Evolutionary conservation across 2,113 vertebrate genomes (phyloP).

Genomic region (Phalacrocorax pelagicus): DNA sequence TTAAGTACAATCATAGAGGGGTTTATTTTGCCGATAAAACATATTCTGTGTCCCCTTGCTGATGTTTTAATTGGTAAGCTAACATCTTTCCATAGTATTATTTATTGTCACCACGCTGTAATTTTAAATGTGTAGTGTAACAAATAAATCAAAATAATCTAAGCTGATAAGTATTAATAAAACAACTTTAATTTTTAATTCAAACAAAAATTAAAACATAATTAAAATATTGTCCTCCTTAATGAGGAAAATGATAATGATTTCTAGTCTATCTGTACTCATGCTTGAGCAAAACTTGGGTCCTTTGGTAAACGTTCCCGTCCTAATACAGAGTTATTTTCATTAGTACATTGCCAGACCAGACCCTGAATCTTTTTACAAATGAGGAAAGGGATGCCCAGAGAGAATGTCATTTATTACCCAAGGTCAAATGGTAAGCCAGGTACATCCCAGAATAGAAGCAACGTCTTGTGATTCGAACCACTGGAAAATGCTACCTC

Average conservation of each 20-base stretch:
- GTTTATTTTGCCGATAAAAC: not conserved
- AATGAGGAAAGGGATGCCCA: not conserved
- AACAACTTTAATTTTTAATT: not conserved
- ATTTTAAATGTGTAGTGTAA: not conserved
- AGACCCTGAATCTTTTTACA: not conserved
- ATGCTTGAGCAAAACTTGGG: not conserved
- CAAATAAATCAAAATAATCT: not conserved
- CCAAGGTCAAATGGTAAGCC: conserved; percentile 48
- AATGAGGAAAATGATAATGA: not conserved
- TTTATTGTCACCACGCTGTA: not conserved
- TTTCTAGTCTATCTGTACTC: not conserved
- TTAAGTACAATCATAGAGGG: not conserved
- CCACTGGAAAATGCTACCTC: conserved; percentile 45
- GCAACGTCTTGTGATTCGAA: conserved; percentile 36
- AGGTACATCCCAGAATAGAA: conserved; percentile 60
- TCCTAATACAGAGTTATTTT: not conserved
- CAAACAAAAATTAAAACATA: not conserved
- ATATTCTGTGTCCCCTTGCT: not conserved
- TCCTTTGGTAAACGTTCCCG: not conserved
- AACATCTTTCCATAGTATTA: not conserved
- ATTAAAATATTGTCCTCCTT: not conserved
- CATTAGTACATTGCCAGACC: not conserved
- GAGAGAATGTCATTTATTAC: conserved; percentile 6
- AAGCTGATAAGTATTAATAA: not conserved
- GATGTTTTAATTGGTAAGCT: not conserved